A percentile compares a stretch with the other conserved stretches of the same genome.
phyloP scores from a whole-genome alignment of 2,888 invertebrate genomes.

The Chrysina gloriosa region DNA sequence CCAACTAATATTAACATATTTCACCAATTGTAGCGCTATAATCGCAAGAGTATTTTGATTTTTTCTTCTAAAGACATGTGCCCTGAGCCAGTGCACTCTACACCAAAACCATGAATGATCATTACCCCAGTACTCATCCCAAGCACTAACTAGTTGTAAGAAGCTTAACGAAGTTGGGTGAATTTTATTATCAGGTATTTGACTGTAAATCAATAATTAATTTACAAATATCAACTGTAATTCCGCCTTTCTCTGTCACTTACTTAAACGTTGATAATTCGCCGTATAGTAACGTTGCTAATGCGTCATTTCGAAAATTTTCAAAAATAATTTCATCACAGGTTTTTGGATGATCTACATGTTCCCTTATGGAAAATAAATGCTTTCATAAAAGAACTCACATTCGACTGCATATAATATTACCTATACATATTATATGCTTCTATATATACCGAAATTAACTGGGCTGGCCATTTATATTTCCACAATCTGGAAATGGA shows the following conservation, averaged over 20 bases:
- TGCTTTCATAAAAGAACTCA: background rate
- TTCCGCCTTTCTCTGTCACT: conserved; percentile 25
- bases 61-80: conserved; percentile 68
- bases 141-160: conserved; percentile 65
- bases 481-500: conserved; percentile 73
- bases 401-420: background rate
- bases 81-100: conserved; percentile 69
- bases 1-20: too few relatives aligned
- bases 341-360: conserved; percentile 67
- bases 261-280: conserved; percentile 65
- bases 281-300: conserved; percentile 67
- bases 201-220: background rate
- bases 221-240: background rate
- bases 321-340: conserved; percentile 61
- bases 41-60: conserved; percentile 68
- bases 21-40: conserved; percentile 66
- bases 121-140: conserved; percentile 64
- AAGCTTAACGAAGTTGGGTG: conserved; percentile 66
- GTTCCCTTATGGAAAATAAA: conserved; percentile 61
- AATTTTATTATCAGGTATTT: conserved; percentile 49
- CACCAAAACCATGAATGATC: conserved; percentile 65
- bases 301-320: conserved; percentile 65
- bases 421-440: conserved; percentile 68
- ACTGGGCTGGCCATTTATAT: conserved; percentile 73
- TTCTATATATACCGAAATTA: conserved; percentile 71